Evolutionary conservation across 30 jellyfish, hydroid and myxozoan species (phyloP), one percentile per base, ranked within the genome.

Genomic region (Chironex yamaguchii): DNA sequence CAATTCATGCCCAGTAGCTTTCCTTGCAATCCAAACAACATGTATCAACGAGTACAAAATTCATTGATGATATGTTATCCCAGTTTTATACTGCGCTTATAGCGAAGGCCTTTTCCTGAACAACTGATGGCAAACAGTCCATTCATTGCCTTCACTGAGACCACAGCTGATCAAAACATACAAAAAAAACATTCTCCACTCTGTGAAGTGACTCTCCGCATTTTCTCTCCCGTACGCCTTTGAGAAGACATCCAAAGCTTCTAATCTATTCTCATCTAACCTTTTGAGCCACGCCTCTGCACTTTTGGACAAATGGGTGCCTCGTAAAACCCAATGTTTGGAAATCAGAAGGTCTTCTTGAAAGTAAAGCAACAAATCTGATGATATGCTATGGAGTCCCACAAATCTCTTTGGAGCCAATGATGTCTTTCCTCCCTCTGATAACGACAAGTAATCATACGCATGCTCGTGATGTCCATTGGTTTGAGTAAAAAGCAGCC

Each of bases 101-200:
- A n/a, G n/a, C n/a, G n/a, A n/a, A 42, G 85, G 88, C 53, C 96
- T 90, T 52, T 90, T 90, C 69, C 26, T 42, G 62, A 90, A 90
- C 89, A 90, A 71, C 34, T 90, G 97, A 32, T 90, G 97, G 4
- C 91, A 79, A 20, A 90, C 97, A 31, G 84, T 75, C 97, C 97
- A 90, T 34, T 90, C 97, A 84, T 90, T 90, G 0, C 97, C 97
- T 52, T 72, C 92, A 42, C 76, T 89, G 76, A 14, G 84, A 4
- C 83, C 89, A 62, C 83, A 90, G 4, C 73, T 92, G 58, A 82
- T 96, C 12, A 96, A 76, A 49, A 95, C 83, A 71, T 90, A 90
- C 81, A 90, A 82, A 69, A 83, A 84, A 29, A 90, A 90, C 92
- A 82, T 28, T 33, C 97, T 89, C 97, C 97, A 90, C 31, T 90